Percentiles rank a stretch among this genome's conserved stretches.
phyloP scores from a whole-genome alignment of 2,113 vertebrate genomes.

The Platysteira castanea region DNA sequence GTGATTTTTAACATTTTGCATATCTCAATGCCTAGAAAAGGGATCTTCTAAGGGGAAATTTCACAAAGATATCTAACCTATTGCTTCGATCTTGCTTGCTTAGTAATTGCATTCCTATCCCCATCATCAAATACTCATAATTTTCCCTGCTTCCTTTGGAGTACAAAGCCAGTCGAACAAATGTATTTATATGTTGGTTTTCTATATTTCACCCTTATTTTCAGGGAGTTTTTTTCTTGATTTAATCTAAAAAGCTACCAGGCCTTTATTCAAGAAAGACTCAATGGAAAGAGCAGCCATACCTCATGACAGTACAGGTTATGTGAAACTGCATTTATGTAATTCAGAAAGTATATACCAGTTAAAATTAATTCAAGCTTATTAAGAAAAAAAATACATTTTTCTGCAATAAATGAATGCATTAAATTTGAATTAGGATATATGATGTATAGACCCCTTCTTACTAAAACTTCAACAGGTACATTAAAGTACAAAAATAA shows the following conservation, averaged over 20 bases:
- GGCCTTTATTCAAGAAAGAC: neutral
- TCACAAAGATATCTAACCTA: neutral
- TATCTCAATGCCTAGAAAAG: neutral
- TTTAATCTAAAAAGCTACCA: neutral
- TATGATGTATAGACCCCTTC: accelerated
- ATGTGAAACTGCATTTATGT: neutral
- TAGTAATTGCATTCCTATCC: neutral
- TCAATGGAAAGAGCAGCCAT: neutral
- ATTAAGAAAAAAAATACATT: neutral
- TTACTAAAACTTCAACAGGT: neutral
- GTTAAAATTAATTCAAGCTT: neutral
- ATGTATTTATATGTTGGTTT: neutral
- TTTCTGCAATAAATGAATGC: neutral
- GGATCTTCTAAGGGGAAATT: neutral
- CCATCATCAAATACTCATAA: neutral
- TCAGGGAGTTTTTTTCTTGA: too few species aligned
- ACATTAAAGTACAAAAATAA: neutral
- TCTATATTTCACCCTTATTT: neutral
- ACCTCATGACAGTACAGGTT: neutral
- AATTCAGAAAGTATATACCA: neutral
- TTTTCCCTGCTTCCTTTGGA: neutral
- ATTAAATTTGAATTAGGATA: neutral
- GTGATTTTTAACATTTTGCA: neutral
- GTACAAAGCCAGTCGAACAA: neutral
- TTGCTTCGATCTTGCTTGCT: neutral